Evolutionary conservation across 2,113 vertebrate genomes (phyloP).

Genomic region (Pedionomus torquatus): DNA sequence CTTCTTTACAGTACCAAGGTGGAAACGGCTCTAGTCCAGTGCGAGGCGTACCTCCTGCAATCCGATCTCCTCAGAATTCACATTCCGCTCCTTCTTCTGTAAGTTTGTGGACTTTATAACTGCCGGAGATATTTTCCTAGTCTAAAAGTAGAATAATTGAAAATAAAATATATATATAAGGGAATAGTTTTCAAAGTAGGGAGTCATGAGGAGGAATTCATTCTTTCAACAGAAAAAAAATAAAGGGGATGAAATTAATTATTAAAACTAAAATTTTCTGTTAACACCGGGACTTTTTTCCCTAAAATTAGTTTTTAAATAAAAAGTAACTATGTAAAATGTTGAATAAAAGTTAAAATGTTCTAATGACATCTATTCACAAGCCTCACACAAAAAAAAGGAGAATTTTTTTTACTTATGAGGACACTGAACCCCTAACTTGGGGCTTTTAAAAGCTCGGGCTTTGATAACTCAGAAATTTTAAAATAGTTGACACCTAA

Average conservation of each 20-base stretch:
- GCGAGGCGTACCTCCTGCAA: constrained; percentile 89
- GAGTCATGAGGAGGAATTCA: neutral
- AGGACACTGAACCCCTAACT: neutral
- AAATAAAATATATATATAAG: neutral
- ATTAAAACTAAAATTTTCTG: neutral
- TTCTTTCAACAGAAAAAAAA: neutral
- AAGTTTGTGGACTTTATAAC: constrained; percentile 57
- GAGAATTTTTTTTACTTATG: neutral
- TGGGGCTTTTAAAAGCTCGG: neutral
- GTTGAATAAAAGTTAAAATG: neutral
- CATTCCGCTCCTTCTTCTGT: constrained; percentile 95
- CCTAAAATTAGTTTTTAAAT: neutral
- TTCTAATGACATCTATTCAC: neutral
- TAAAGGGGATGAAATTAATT: neutral
- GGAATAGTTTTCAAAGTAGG: neutral
- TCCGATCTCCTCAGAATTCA: constrained; percentile 97
- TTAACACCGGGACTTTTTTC: neutral
- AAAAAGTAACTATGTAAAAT: neutral
- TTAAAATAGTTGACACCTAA: neutral
- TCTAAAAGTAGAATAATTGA: neutral
- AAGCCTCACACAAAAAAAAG: neutral
- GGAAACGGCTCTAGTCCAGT: constrained; percentile 98
- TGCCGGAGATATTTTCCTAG: neutral
- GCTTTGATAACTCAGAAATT: neutral
- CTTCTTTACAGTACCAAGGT: constrained; percentile 87